Percentiles rank a stretch among this genome's conserved stretches.
Evolutionary conservation across 2,888 invertebrate genomes (phyloP).

Genomic region (Hetaerina titia): DNA sequence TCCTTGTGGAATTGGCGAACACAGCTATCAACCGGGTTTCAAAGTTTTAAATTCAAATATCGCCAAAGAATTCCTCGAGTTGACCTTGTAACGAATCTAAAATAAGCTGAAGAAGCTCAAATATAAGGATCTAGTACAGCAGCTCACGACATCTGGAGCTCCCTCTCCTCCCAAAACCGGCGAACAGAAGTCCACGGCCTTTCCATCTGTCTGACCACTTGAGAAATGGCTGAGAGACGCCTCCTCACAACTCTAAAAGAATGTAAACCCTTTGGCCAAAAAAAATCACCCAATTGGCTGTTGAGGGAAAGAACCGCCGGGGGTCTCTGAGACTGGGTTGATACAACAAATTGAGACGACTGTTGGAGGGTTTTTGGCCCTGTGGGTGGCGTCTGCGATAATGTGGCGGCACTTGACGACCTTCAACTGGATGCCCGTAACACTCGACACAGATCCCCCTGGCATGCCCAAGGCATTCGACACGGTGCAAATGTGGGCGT

Average conservation of each 20-base stretch:
- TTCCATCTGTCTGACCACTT: not conserved
- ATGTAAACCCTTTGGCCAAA: too few relatives aligned
- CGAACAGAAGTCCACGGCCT: not conserved
- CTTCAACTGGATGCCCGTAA: not conserved
- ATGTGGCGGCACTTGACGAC: not conserved
- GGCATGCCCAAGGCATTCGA: not conserved
- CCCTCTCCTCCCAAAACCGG: too few relatives aligned
- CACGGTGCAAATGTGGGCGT: too few relatives aligned
- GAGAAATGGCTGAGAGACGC: not conserved
- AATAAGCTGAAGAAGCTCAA: too few relatives aligned
- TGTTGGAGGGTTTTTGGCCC: not conserved
- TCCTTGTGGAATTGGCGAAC: not conserved
- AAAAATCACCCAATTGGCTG: too few relatives aligned
- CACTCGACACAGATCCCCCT: not conserved
- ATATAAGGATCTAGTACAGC: not conserved
- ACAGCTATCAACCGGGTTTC: too few relatives aligned
- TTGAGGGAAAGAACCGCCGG: constrained; percentile 66
- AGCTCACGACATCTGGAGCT: not conserved
- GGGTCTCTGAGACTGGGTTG: too few relatives aligned
- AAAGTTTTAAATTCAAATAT: too few relatives aligned
- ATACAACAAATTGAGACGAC: too few relatives aligned
- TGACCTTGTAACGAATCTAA: too few relatives aligned
- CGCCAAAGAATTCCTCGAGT: not conserved
- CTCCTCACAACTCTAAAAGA: not conserved
- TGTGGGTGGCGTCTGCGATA: not conserved